Conservation (phyloP, 2,797 vertebrate species). For the Smutsia gigantea region DNA sequence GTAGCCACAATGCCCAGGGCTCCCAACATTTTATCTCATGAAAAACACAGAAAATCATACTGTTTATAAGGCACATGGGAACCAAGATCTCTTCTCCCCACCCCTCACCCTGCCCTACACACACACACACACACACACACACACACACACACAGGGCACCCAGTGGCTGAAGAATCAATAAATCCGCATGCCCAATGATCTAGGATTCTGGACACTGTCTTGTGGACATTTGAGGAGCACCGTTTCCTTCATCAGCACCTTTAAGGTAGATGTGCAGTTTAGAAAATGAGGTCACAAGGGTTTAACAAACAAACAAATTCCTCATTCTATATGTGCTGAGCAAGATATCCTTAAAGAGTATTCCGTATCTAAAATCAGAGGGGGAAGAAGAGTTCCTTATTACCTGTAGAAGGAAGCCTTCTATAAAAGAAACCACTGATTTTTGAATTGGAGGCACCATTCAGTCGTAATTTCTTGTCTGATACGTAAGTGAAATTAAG, state of each 20-base stretch:
- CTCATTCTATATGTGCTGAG: background rate
- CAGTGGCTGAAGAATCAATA: background rate
- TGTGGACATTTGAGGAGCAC: background rate
- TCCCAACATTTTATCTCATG: background rate
- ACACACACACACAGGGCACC: no score
- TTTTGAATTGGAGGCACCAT: background rate
- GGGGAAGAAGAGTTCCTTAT: background rate
- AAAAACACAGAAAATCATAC: background rate
- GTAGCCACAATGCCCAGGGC: accelerated
- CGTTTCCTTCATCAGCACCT: background rate
- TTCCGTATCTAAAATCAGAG: background rate
- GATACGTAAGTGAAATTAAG: background rate
- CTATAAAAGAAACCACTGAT: background rate
- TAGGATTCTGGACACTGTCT: background rate
- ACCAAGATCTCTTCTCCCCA: no score
- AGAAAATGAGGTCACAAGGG: background rate
- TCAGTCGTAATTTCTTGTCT: background rate
- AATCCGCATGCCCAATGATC: no score
- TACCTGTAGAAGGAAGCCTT: background rate
- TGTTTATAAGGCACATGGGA: accelerated
- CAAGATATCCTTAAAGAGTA: background rate
- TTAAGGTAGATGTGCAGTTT: background rate
- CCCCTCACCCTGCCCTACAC: no score
- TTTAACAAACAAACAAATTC: background rate
- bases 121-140: no score